Conservation (phyloP, 2,888 invertebrate genomes). For the Trachelus tabidus region DNA sequence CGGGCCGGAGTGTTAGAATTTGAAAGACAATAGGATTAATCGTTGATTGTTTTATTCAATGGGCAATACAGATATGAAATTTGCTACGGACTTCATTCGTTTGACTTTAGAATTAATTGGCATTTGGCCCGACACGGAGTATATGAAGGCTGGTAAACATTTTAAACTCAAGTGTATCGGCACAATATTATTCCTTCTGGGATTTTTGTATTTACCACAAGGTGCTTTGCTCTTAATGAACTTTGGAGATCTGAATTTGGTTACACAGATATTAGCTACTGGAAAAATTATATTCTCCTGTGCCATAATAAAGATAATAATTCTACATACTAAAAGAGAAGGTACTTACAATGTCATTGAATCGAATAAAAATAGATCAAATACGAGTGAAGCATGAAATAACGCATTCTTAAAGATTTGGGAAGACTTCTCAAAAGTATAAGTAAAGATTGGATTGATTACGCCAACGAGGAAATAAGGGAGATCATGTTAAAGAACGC, state of each 20-base stretch:
- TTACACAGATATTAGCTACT: background rate
- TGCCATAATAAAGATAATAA: background rate
- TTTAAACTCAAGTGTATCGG: background rate
- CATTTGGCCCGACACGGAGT: slow-evolving; percentile 18
- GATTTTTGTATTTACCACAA: background rate
- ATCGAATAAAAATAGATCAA: background rate
- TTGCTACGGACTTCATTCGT: slow-evolving; percentile 14
- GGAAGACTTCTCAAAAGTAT: slow-evolving; percentile 13
- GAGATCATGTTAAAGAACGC: slow-evolving; percentile 31
- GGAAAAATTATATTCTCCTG: background rate
- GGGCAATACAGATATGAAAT: slow-evolving; percentile 21
- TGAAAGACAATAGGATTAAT: background rate
- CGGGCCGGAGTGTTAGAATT: background rate
- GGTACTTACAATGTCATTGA: slow-evolving; percentile 22
- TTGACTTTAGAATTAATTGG: background rate
- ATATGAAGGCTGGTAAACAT: background rate
- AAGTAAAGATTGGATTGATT: slow-evolving; percentile 23
- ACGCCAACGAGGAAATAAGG: slow-evolving; percentile 18
- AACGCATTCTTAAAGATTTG: slow-evolving; percentile 9
- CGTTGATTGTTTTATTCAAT: no score
- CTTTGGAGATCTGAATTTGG: slow-evolving; percentile 26
- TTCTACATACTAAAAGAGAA: slow-evolving; percentile 23
- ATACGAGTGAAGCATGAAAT: background rate
- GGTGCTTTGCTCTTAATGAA: background rate
- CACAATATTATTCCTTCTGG: background rate